These are phyloP conservation scores for Epinephelus moara DNA, from an alignment of 2,113 vertebrate species.

Conservation along the genomic window DNA sequence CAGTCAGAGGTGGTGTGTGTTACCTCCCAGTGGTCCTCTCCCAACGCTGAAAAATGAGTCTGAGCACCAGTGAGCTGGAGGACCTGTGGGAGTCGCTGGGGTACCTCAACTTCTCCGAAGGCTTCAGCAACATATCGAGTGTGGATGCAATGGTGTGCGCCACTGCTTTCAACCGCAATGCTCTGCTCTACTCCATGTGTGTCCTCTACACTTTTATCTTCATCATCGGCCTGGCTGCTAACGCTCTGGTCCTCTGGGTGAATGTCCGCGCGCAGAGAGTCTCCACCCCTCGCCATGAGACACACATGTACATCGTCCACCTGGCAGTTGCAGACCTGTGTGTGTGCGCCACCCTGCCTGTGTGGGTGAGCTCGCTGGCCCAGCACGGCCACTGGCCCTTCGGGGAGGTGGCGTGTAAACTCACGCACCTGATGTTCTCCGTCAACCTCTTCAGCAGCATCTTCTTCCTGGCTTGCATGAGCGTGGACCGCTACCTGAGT, in stretches of 20 bases:
- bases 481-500: slow-evolving; percentile 93
- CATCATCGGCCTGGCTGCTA: slow-evolving; percentile 91
- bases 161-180: slow-evolving; percentile 83
- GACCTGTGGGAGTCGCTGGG: slow-evolving; percentile 84
- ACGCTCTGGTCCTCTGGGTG: slow-evolving; percentile 94
- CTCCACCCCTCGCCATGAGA: slow-evolving; percentile 90
- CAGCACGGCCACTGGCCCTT: slow-evolving; percentile 95
- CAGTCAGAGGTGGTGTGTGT: slow-evolving; percentile 49
- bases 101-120: slow-evolving; percentile 88
- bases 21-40: slow-evolving; percentile 38
- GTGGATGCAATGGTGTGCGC: slow-evolving; percentile 85
- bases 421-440: slow-evolving; percentile 92
- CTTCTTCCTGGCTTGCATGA: slow-evolving; percentile 97
- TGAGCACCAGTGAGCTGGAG: slow-evolving; percentile 78
- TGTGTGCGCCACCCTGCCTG: slow-evolving; percentile 91
- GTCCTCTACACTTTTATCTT: slow-evolving; percentile 95
- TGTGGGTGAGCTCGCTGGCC: slow-evolving; percentile 93
- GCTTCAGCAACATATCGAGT: slow-evolving; percentile 83
- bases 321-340: slow-evolving; percentile 93
- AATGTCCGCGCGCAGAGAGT: slow-evolving; percentile 91
- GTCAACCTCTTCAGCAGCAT: slow-evolving; percentile 97
- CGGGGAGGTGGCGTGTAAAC: slow-evolving; percentile 91
- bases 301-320: slow-evolving; percentile 94
- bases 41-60: slow-evolving; percentile 77
- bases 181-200: slow-evolving; percentile 89